A percentile compares a stretch with the other conserved stretches of the same genome.
Conservation (phyloP, 2,113 vertebrate species). For the Coregonus clupeaformis region DNA sequence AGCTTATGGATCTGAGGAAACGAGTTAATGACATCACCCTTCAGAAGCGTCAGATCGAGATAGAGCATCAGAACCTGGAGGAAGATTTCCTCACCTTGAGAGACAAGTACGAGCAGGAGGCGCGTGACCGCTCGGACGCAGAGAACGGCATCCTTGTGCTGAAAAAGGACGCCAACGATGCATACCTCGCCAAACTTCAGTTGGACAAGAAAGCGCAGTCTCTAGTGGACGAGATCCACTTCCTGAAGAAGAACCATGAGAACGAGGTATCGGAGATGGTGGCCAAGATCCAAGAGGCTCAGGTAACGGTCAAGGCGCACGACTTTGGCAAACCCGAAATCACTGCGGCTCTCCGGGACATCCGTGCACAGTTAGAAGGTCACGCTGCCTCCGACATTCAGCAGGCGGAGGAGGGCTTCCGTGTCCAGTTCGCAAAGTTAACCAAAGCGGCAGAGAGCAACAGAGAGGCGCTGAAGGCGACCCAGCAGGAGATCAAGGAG, state of each 20-base stretch:
- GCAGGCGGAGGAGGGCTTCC: constrained; percentile 59
- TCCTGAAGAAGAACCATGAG: constrained; percentile 66
- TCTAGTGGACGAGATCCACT: constrained; percentile 63
- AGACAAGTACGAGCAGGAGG: constrained; percentile 55
- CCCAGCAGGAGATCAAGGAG: constrained; percentile 63
- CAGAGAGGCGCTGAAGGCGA: constrained; percentile 59
- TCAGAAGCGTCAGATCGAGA: constrained; percentile 66
- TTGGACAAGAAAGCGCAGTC: constrained; percentile 67
- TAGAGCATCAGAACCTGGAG: constrained; percentile 63
- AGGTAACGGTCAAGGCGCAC: constrained; percentile 23
- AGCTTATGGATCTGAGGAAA: constrained; percentile 59
- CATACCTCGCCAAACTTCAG: constrained; percentile 56
- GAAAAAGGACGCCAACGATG: constrained; percentile 58
- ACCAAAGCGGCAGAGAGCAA: constrained; percentile 65
- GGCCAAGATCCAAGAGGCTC: constrained; percentile 53
- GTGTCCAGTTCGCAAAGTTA: constrained; percentile 60
- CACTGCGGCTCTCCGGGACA: constrained; percentile 68
- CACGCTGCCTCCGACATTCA: constrained; percentile 45
- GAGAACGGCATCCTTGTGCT: constrained; percentile 54
- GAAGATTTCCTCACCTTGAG: constrained; percentile 59
- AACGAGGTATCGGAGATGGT: constrained; percentile 62
- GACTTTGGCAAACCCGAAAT: constrained; percentile 61
- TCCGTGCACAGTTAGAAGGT: constrained; percentile 69
- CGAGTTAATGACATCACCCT: constrained; percentile 54
- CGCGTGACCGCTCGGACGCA: constrained; percentile 40